These are phyloP conservation scores for Pteropus rufus DNA, from an alignment of 2,797 vertebrate genomes.

Conservation along the genomic window DNA sequence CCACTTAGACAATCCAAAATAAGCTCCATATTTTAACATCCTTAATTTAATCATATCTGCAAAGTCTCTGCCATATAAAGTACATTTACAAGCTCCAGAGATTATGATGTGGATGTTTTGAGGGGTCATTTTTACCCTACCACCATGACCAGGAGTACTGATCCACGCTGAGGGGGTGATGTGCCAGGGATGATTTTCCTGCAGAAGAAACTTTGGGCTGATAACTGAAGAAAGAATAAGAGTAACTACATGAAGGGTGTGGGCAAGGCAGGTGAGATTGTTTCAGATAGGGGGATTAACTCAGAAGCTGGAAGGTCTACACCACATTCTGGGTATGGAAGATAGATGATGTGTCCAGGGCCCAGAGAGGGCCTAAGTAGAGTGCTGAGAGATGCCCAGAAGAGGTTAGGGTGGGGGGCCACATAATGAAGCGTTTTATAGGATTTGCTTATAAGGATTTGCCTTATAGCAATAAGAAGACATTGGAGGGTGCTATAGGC, in stretches of 20 bases:
- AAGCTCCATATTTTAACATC: neutral
- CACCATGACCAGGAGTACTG: neutral
- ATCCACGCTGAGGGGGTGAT: neutral
- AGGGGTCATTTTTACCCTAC: neutral
- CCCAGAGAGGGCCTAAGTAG: neutral
- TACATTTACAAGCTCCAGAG: neutral
- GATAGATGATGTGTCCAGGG: neutral
- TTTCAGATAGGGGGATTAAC: neutral
- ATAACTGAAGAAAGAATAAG: neutral
- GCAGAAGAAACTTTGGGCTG: neutral
- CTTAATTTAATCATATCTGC: conserved; percentile 26
- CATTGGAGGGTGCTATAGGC: neutral
- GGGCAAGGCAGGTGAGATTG: neutral
- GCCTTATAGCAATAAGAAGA: neutral
- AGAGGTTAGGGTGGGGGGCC: neutral
- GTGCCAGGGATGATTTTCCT: neutral
- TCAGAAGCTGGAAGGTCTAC: neutral
- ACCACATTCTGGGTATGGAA: neutral
- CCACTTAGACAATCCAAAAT: neutral
- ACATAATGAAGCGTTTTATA: neutral
- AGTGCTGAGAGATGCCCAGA: neutral
- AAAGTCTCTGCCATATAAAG: neutral
- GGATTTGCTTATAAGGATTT: neutral
- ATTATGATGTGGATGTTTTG: neutral
- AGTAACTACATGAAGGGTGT: neutral